Evolutionary conservation across 2,797 vertebrate genomes (phyloP).

Genomic region (Vireo griseus): DNA sequence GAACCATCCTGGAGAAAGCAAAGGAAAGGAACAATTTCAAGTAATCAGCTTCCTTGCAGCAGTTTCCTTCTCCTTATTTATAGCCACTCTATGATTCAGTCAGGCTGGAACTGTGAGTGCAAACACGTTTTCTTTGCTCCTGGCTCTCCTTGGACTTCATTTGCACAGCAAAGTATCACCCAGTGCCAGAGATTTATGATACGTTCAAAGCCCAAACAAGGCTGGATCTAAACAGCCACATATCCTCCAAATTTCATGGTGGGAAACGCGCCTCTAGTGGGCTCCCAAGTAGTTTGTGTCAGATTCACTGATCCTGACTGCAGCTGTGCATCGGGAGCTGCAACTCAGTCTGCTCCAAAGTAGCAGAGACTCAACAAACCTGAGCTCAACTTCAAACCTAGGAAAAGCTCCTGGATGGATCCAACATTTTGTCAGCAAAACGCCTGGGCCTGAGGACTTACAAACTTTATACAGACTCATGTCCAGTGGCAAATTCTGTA

Average conservation of each 20-base stretch:
- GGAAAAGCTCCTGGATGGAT: not conserved
- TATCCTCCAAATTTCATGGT: not conserved
- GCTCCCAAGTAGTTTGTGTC: not conserved
- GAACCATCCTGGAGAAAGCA: constrained; percentile 23
- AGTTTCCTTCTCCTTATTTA: constrained; percentile 54
- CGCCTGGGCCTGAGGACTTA: not conserved
- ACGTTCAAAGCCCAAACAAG: not conserved
- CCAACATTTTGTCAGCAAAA: not conserved
- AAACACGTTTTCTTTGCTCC: constrained; percentile 36
- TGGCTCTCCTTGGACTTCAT: constrained; percentile 50
- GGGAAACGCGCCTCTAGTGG: not conserved
- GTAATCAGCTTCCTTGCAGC: constrained; percentile 40
- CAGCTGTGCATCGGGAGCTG: not conserved
- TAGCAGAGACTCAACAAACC: not conserved
- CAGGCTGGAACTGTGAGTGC: constrained; percentile 34
- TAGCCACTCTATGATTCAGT: constrained; percentile 26
- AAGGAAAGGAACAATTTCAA: constrained; percentile 39
- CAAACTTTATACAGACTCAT: not conserved
- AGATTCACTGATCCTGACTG: not conserved
- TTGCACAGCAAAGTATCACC: constrained; percentile 40
- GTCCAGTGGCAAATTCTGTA: not conserved
- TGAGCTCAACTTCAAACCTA: not conserved
- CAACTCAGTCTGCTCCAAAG: not conserved
- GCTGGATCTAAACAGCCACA: constrained; percentile 15
- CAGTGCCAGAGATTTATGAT: constrained; percentile 37